Evolutionary conservation across 2,797 vertebrate species (phyloP), one percentile per base, ranked within the genome.

Genomic region (Macropus fuliginosus): DNA sequence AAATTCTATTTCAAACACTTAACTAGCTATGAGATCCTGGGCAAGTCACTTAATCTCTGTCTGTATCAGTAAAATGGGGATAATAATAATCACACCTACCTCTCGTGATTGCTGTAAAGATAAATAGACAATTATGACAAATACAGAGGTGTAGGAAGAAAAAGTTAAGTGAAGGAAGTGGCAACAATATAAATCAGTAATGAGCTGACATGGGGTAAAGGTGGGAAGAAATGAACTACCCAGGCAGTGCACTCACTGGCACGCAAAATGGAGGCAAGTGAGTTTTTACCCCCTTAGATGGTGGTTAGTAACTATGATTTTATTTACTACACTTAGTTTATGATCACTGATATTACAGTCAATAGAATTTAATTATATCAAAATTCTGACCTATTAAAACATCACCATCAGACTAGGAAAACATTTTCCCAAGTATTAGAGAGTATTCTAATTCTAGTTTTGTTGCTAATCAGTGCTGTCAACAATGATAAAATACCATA

Each of bases 361-460:
- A 81, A 5, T 56, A 92, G 18, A 40, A 57, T 21, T 91, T 56
- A 96, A 54, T 14, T 14, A 55, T 74, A 0, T 27, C 18, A 92
- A 56, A 56, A 94, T 13, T 57, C 59, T 90, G 34, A 81, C 56
- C 59, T 81, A 11, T 95, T 81, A 96, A 56, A 92, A 94, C 31
- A 27, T 95, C 31, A 96, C 56, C 40, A 66, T 11, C 92, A 56
- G 8, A 91, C 46, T 59, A 90, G 9, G 29, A 13, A 94, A 96
- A 34, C 29, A 96, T 89, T 34, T 54, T 55, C 74, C 9, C 21
- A 56, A 93, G 28, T 89, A 74, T 94, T 55, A 91, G n/a, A 91
- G 5, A 31, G 34, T 87, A 91, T 29, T 90, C 55, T 74, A 52
- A 87, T 90, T 94, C 21, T 54, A 18, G 90, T n/a, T 93, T 59